Evolutionary conservation across 2,797 vertebrate species (phyloP).

Genomic region (Siniperca obscura): DNA sequence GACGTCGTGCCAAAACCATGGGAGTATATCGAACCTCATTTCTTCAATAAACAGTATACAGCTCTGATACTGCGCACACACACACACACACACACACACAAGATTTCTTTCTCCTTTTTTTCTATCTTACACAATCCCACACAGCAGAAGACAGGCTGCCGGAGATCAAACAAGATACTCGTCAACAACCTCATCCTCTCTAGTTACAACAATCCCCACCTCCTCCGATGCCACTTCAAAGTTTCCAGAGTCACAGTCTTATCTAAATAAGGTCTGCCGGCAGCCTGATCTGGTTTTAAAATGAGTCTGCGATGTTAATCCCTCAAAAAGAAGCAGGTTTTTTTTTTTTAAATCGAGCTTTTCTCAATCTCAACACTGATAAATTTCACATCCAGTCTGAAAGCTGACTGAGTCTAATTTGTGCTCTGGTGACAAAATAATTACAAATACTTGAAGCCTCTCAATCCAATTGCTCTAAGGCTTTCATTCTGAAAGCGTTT

Average conservation of each 20-base stretch:
- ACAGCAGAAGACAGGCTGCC: constrained; percentile 32
- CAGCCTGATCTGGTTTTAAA: constrained; percentile 18
- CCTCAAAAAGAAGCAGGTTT: not conserved
- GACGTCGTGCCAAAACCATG: not conserved
- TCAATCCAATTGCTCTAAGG: not conserved
- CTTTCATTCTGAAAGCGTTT: constrained; percentile 9
- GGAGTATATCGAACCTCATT: not conserved
- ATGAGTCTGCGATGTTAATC: constrained; percentile 23
- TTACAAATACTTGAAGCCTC: not conserved
- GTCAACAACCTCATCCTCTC: constrained; percentile 40
- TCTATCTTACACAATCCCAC: constrained; percentile 35
- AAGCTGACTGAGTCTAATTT: not conserved
- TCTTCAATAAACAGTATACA: not conserved
- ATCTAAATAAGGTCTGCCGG: constrained; percentile 21
- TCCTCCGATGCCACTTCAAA: constrained; percentile 53
- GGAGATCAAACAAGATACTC: constrained; percentile 48
- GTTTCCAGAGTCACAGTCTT: constrained; percentile 23
- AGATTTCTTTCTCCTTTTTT: not conserved
- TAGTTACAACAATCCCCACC: constrained; percentile 19
- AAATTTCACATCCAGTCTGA: constrained; percentile 1
- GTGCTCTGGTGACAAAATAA: not conserved
- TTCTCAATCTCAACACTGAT: not conserved
- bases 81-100: constrained; percentile 7
- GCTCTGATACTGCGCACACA: not conserved
- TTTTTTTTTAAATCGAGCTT: not conserved